Percentiles rank a stretch among this genome's conserved stretches.
Evolutionary conservation across 2,888 invertebrate species (phyloP).

Genomic region (Heliconius ismenius): DNA sequence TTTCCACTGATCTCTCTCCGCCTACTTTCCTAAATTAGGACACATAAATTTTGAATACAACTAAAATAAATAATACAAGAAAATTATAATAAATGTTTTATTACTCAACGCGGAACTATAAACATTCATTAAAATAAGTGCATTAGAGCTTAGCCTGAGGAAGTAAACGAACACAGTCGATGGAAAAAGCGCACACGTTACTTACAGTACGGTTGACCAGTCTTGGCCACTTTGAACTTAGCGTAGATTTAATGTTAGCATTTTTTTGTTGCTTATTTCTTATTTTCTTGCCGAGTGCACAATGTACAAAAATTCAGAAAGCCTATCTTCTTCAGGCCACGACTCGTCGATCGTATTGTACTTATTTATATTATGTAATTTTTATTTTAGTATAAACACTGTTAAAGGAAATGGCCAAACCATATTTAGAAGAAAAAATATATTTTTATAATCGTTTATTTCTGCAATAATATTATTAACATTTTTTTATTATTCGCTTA

Average conservation of each 20-base stretch:
- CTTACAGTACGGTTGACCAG: neutral
- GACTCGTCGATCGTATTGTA: neutral
- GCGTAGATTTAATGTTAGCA: too few species aligned
- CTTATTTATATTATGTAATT: neutral
- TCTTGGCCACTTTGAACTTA: neutral
- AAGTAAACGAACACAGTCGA: slow-evolving; percentile 18
- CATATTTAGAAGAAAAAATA: neutral
- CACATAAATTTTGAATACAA: too few species aligned
- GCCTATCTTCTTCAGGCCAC: too few species aligned
- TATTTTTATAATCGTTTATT: neutral
- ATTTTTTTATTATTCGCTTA: neutral
- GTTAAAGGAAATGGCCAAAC: neutral
- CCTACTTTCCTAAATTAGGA: too few species aligned
- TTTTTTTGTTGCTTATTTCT: too few species aligned
- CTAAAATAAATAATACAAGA: neutral
- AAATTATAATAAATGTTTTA: slow-evolving; percentile 10
- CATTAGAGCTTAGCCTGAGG: slow-evolving; percentile 11
- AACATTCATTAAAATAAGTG: neutral
- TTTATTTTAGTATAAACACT: neutral
- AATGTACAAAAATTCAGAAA: too few species aligned
- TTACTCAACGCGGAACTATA: neutral
- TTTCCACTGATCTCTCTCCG: too few species aligned
- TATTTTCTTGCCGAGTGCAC: too few species aligned
- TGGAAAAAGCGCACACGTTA: slow-evolving; percentile 12
- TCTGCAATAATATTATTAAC: too few species aligned